A percentile compares a stretch with the other conserved stretches of the same genome.
These are phyloP conservation scores for Drosophila atripex DNA, from an alignment of 2,888 invertebrate species.

Conservation along the genomic window DNA sequence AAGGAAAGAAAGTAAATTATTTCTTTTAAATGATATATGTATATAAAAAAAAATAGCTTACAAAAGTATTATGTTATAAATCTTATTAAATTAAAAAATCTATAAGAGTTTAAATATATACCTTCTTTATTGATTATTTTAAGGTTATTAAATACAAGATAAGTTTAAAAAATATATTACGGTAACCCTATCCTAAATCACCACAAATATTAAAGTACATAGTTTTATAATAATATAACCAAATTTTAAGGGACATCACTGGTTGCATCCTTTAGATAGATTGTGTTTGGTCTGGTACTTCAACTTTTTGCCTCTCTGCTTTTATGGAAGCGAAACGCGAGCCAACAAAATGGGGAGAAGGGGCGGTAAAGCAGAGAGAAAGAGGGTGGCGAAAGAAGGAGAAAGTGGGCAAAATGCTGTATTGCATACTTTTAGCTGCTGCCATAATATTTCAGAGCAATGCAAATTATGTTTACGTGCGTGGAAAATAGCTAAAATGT, in stretches of 20 bases:
- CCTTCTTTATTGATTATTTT: too few relatives aligned
- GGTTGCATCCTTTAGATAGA: not conserved
- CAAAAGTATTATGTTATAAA: not conserved
- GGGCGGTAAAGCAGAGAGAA: not conserved
- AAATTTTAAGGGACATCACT: constrained; percentile 16
- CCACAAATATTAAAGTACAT: not conserved
- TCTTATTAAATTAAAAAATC: too few relatives aligned
- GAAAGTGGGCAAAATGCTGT: constrained; percentile 37
- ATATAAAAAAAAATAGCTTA: not conserved
- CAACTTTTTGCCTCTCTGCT: constrained; percentile 32
- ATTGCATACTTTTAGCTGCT: constrained; percentile 59
- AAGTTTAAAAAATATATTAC: too few relatives aligned
- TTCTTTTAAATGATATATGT: not conserved
- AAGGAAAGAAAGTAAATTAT: not conserved
- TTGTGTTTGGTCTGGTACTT: constrained; percentile 38
- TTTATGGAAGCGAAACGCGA: constrained; percentile 14
- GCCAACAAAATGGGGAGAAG: constrained; percentile 12
- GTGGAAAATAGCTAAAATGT: constrained; percentile 45
- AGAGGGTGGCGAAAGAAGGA: not conserved
- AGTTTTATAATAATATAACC: too few relatives aligned
- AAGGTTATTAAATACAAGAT: too few relatives aligned
- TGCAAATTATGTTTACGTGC: constrained; percentile 62
- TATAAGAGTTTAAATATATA: too few relatives aligned
- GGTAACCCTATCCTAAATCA: too few relatives aligned
- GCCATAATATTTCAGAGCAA: constrained; percentile 57